A percentile compares a stretch with the other conserved stretches of the same genome.
phyloP scores from a whole-genome alignment of 2,888 invertebrate species.

The Gasteruption jaculator region DNA sequence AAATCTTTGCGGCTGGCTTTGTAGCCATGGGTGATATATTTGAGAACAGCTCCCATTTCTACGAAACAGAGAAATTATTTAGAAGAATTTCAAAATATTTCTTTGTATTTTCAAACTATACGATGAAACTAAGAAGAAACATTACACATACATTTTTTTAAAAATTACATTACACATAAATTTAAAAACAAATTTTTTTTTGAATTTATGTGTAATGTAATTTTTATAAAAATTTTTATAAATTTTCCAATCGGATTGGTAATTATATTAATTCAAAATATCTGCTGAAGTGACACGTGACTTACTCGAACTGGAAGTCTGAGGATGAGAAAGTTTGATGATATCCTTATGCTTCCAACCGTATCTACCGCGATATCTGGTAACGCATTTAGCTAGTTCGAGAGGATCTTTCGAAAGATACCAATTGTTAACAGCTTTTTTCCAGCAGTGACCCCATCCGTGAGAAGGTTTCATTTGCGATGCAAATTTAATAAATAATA shows the following conservation, averaged over 20 bases:
- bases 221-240: no score
- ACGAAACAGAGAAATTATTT: conserved; percentile 18
- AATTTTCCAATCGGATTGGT: no score
- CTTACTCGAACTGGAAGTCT: conserved; percentile 25
- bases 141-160: no score
- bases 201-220: neutral
- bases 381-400: conserved; percentile 62
- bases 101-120: no score
- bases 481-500: conserved; percentile 61
- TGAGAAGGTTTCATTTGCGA: conserved; percentile 48
- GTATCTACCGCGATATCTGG: conserved; percentile 60
- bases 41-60: conserved; percentile 38
- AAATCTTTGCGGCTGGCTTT: conserved; percentile 53
- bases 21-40: conserved; percentile 57
- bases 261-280: neutral
- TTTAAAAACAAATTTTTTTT: conserved; percentile 7
- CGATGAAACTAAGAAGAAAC: no score
- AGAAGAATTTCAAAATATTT: conserved; percentile 14
- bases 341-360: conserved; percentile 72
- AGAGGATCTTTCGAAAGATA: conserved; percentile 60
- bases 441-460: conserved; percentile 63
- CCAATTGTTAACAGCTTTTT: conserved; percentile 62
- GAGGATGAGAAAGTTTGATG: conserved; percentile 60
- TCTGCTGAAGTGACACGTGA: no score
- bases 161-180: conserved; percentile 8